Conservation (phyloP, 1,140 invertebrate genomes). For the Drosophila nannoptera region DNA sequence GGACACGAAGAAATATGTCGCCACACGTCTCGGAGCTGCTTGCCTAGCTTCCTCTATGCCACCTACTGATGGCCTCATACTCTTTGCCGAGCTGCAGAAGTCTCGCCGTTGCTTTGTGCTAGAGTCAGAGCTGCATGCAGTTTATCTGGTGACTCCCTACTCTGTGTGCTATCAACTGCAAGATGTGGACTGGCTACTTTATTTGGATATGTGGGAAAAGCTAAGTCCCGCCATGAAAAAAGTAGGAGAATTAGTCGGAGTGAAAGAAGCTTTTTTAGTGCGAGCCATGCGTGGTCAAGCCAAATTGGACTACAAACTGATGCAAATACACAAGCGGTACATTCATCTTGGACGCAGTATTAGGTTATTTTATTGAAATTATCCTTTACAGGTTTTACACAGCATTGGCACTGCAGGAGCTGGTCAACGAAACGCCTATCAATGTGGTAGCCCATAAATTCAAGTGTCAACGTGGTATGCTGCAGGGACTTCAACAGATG, state of each 20-base stretch:
- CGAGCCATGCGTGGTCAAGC: slow-evolving; percentile 86
- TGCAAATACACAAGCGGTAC: slow-evolving; percentile 82
- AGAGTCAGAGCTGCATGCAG: slow-evolving; percentile 95
- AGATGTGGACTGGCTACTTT: slow-evolving; percentile 93
- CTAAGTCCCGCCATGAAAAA: slow-evolving; percentile 88
- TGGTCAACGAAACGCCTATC: slow-evolving; percentile 94
- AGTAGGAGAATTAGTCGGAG: slow-evolving; percentile 94
- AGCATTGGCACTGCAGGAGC: slow-evolving; percentile 93
- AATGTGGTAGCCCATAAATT: slow-evolving; percentile 89
- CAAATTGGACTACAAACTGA: slow-evolving; percentile 80
- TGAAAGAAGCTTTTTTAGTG: slow-evolving; percentile 93
- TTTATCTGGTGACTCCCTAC: slow-evolving; percentile 95
- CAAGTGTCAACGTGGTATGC: slow-evolving; percentile 90
- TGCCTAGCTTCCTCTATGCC: slow-evolving; percentile 94
- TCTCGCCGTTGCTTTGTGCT: slow-evolving; percentile 94
- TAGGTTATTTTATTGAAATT: not conserved
- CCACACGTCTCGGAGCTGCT: slow-evolving; percentile 93
- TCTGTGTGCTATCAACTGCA: slow-evolving; percentile 88
- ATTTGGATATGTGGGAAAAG: slow-evolving; percentile 90
- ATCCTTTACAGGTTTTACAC: slow-evolving; percentile 89
- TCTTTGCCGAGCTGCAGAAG: slow-evolving; percentile 94
- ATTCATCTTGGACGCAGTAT: not conserved
- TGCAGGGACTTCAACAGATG: slow-evolving; percentile 95
- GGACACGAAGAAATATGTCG: slow-evolving; percentile 82
- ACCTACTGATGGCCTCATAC: slow-evolving; percentile 92